phyloP scores from a whole-genome alignment of 2,113 vertebrate species.

The Sinocyclocheilus rhinocerous region DNA sequence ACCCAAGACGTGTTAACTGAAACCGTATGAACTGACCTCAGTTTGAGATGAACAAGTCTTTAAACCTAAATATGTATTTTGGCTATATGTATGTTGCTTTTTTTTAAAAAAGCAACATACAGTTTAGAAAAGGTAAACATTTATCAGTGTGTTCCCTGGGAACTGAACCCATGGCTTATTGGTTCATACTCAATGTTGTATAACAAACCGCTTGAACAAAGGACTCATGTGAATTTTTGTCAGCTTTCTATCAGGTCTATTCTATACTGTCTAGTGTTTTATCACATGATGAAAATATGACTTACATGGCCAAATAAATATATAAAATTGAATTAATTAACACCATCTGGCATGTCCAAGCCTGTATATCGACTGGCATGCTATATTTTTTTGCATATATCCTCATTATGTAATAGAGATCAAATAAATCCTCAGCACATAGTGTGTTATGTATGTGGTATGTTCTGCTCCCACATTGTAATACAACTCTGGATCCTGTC shows the following conservation, averaged over 20 bases:
- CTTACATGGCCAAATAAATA: neutral
- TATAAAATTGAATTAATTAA: neutral
- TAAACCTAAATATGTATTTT: neutral
- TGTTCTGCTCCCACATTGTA: neutral
- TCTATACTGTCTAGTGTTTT: neutral
- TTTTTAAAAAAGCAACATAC: neutral
- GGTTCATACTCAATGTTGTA: neutral
- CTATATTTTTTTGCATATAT: slow-evolving; percentile 12
- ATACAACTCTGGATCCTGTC: neutral
- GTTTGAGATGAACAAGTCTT: neutral
- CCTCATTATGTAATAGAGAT: neutral
- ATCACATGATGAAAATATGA: slow-evolving; percentile 4
- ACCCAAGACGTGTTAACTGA: neutral
- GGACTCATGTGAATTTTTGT: neutral
- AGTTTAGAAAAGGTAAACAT: neutral
- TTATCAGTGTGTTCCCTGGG: neutral
- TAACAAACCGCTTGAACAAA: neutral
- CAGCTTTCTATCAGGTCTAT: neutral
- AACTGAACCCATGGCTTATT: neutral
- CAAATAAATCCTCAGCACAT: neutral
- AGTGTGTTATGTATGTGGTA: neutral
- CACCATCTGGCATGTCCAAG: slow-evolving; percentile 14
- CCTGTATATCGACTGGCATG: neutral
- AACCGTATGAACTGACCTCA: neutral
- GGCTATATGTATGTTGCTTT: too few relatives aligned